A percentile compares a stretch with the other conserved stretches of the same genome.
Conservation (phyloP, 2,113 vertebrate species). For the Trochalopteron elliotii region DNA sequence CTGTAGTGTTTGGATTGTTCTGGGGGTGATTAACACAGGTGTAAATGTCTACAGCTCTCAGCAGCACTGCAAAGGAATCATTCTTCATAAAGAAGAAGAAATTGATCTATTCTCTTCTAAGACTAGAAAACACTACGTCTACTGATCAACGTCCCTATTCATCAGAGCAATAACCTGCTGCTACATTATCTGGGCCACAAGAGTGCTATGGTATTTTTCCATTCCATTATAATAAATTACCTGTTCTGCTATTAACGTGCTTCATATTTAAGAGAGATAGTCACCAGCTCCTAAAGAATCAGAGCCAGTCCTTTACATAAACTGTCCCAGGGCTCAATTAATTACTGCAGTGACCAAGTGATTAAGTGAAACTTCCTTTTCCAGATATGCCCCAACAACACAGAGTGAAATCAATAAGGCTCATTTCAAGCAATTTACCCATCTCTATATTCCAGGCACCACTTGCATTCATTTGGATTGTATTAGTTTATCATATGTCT, state of each 20-base stretch:
- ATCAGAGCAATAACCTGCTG: conserved; percentile 31
- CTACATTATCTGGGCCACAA: not conserved
- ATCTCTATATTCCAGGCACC: not conserved
- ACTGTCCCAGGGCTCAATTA: conserved; percentile 37
- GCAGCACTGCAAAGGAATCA: not conserved
- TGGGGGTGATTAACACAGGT: not conserved
- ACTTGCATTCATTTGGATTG: not conserved
- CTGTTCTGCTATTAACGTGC: not conserved
- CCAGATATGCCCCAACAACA: conserved; percentile 39
- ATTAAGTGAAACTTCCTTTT: conserved; percentile 54
- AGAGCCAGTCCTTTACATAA: not conserved
- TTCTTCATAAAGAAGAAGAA: conserved; percentile 1
- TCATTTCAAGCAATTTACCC: conserved; percentile 56
- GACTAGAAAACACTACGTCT: not conserved
- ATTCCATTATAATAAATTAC: conserved; percentile 43
- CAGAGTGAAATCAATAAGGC: conserved; percentile 51
- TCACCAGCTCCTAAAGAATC: not conserved
- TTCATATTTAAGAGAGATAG: conserved; percentile 30
- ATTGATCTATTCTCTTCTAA: conserved; percentile 13
- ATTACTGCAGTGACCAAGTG: conserved; percentile 41
- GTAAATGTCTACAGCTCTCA: not conserved
- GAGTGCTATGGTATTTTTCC: conserved; percentile 12
- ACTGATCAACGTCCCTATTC: not conserved
- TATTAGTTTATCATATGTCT: conserved; percentile 37
- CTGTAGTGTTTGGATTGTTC: not conserved